Base-by-base conservation (phyloP, 2,113 vertebrate species). In the Paraplagusia blochii region DNA sequence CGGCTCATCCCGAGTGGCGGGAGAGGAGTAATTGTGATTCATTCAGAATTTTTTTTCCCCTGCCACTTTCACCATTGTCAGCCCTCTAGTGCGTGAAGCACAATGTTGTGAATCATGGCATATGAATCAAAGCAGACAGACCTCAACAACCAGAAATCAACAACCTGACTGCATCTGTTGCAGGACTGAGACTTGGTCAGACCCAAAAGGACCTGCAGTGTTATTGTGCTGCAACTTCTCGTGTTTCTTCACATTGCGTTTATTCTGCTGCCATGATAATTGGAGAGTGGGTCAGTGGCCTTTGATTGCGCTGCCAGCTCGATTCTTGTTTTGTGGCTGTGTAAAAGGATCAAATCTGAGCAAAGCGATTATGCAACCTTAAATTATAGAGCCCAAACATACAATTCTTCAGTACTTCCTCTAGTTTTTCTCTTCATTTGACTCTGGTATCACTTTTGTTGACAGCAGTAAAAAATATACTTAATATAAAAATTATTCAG, bases 1-100 rank as follows among this genome's bases (percentile, higher is more conserved):
- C 45, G 14, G 54, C n/a, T 4, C 63, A 34, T 72, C 79, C 69
- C 81, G 74, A 69, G 78, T 74, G 72, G 72, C 58, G 38, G 57
- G 18, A 19, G 1, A 18, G 53, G 61, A 53, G 46, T 72, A 66
- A 80, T 69, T 84, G 72, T 70, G 63, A 80, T 76, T 69, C 72
- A 50, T 70, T 77, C 58, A 33, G 48, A 73, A 63, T 72, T 80
- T 69, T 38, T 80, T 66, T 38, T 38, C 8, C 35, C 9, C 52
- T 10, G 60, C 63, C 64, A 39, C 42, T 14, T 9, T 38, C 56
- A 62, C 60, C 40, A 72, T 62, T 72, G 63, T 77, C 69, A 44
- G 74, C 74, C 57, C 59, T 78, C 80, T 62, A 77, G 66, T 44
- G 50, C 48, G 40, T 45, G 46, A 60, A 56, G 65, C 62, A 60